Evolutionary conservation across 2,113 vertebrate species (phyloP).

Genomic region (Pteropus alecto): DNA sequence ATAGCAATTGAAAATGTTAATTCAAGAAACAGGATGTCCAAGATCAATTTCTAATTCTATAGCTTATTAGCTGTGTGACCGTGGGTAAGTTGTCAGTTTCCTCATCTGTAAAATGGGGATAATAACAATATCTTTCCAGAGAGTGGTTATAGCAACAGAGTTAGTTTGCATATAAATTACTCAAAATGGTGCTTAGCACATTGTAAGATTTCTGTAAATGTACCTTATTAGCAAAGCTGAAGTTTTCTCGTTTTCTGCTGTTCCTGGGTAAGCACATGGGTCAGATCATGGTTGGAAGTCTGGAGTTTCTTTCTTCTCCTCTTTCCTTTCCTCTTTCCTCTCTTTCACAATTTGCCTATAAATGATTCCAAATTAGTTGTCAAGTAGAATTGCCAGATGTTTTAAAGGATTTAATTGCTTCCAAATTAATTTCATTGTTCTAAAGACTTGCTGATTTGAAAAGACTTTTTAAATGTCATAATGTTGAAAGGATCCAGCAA

Average conservation of each 20-base stretch:
- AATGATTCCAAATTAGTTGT: neutral
- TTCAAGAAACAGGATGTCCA: neutral
- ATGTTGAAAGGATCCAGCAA: neutral
- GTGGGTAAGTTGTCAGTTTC: neutral
- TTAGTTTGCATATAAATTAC: neutral
- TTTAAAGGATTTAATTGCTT: neutral
- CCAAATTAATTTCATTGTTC: conserved; percentile 16
- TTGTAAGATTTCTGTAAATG: neutral
- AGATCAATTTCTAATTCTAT: neutral
- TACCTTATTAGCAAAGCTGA: neutral
- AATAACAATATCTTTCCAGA: neutral
- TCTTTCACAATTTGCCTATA: neutral
- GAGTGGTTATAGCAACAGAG: neutral
- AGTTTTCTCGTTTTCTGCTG: neutral
- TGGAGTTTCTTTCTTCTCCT: neutral
- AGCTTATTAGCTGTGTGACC: neutral
- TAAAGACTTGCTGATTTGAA: neutral
- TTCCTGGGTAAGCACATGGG: neutral
- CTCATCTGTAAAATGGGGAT: neutral
- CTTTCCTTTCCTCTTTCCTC: too few species aligned
- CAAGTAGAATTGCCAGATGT: neutral
- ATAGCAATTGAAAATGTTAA: neutral
- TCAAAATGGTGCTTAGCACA: neutral
- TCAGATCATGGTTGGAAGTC: neutral
- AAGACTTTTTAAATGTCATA: neutral